Base-by-base conservation (phyloP, 64 coral and sea anemone species). In the Montipora efflorescens region DNA sequence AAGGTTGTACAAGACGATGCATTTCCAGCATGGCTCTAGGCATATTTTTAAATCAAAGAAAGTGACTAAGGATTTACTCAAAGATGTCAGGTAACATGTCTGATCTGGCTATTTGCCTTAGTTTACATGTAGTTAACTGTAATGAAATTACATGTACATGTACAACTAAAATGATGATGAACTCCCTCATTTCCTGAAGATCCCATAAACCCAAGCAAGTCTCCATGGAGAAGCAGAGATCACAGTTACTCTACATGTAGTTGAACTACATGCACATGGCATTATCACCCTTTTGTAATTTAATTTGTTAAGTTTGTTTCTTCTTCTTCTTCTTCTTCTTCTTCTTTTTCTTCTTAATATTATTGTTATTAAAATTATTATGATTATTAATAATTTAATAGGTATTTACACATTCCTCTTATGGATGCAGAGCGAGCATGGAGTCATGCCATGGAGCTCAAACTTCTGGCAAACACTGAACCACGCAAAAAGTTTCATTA, bases 381-480 rank as follows among this genome's bases (percentile, higher is more conserved):
- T 36, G 36, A 36, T 36, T 36, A 36, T 36, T 36, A 36, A 36
- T 36, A 36, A 36, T 36, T 36, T 36, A 36, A 57, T 58, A 99
- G 98, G 71, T 99, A 94, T 93, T 81, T 99, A 10, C 98, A 99
- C 14, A 96, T 99, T 84, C 95, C 95, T 87, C 76, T 99, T 7
- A 99, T 99, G 72, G 95, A 99, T 96, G 93, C 98, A 49, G 98
- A 99, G 45, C 91, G 98, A 87, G 92, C 98, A 7, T 99, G 98
- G 98, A 99, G 98, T 20, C 94, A 99, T 96, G 98, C 98, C 5
- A 99, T 99, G 98, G 98, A 99, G 86, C 81, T 99, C n/a, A 99
- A 99, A 51, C 79, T 99, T 4, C 55, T 99, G 48, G 98, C 98
- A 5, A 96, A 96, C 49, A 96, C 98, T 85, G 95, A 99, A 49